A percentile compares a stretch with the other conserved stretches of the same genome.
These are phyloP conservation scores for Myotis yumanensis DNA, from an alignment of 2,113 vertebrate genomes.

Conservation along the genomic window DNA sequence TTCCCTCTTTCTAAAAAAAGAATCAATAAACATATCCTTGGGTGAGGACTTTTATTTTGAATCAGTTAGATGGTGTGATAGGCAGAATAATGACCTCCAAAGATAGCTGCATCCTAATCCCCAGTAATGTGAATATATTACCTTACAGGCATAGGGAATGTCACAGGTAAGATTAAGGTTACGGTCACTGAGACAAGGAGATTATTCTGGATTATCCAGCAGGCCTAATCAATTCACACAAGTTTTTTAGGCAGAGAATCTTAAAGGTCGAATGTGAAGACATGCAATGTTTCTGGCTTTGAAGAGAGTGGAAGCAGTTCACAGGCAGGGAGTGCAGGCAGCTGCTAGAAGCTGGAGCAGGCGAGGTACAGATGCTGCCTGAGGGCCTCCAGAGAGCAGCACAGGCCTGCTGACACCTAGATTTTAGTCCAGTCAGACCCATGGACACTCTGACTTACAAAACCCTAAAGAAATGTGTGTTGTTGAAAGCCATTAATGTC, in stretches of 20 bases:
- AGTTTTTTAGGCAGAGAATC: neutral
- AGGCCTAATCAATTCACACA: neutral
- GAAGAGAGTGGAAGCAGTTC: neutral
- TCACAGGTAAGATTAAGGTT: neutral
- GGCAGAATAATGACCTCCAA: neutral
- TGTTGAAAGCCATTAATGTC: neutral
- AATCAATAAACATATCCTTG: too few relatives aligned
- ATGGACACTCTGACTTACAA: neutral
- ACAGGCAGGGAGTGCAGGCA: neutral
- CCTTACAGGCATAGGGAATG: neutral
- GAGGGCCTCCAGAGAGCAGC: neutral
- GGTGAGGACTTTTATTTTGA: neutral
- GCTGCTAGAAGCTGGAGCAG: neutral
- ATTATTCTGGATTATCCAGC: neutral
- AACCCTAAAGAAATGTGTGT: neutral
- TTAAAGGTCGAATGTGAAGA: neutral
- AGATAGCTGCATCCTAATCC: neutral
- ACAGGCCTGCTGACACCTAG: neutral
- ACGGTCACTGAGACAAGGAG: neutral
- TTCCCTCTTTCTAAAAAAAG: too few relatives aligned
- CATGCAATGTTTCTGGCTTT: neutral
- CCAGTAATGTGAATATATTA: neutral
- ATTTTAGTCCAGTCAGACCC: neutral
- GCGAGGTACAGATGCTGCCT: neutral
- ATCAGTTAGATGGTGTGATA: neutral